A percentile compares a stretch with the other conserved stretches of the same genome.
Conservation (phyloP, 2,797 vertebrate genomes). For the Bradypodion ventrale region DNA sequence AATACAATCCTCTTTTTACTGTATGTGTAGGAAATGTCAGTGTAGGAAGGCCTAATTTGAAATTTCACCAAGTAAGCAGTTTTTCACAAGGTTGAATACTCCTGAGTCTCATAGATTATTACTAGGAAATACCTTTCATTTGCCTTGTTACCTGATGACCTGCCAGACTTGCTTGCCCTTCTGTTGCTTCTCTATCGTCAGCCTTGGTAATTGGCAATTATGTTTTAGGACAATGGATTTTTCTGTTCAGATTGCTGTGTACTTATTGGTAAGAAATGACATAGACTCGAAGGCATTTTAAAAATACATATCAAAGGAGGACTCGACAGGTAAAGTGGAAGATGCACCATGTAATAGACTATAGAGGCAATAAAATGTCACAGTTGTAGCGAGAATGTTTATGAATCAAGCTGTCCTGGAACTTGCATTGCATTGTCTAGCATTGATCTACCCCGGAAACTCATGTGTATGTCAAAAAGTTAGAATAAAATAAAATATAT, state of each 20-base stretch:
- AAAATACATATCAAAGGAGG: neutral
- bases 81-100: conserved; percentile 34
- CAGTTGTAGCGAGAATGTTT: no score
- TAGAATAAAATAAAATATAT: no score
- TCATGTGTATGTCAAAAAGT: no score
- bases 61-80: neutral
- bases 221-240: conserved; percentile 23
- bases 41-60: neutral
- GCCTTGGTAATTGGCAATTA: conserved; percentile 36
- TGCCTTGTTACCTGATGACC: neutral
- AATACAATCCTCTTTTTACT: neutral
- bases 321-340: no score
- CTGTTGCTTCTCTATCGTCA: neutral
- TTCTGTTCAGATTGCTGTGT: conserved; percentile 48
- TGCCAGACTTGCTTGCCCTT: neutral
- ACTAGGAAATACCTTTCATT: conserved; percentile 27
- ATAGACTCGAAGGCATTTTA: conserved; percentile 36
- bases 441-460: no score
- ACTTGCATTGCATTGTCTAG: no score
- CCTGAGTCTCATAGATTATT: conserved; percentile 26
- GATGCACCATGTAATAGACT: no score
- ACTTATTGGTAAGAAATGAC: conserved; percentile 37
- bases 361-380: no score
- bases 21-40: neutral
- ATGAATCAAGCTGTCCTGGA: no score